Percentiles rank a stretch among this genome's conserved stretches.
These are phyloP conservation scores for Pelodytes ibericus DNA, from an alignment of 2,797 vertebrate genomes.

Conservation along the genomic window DNA sequence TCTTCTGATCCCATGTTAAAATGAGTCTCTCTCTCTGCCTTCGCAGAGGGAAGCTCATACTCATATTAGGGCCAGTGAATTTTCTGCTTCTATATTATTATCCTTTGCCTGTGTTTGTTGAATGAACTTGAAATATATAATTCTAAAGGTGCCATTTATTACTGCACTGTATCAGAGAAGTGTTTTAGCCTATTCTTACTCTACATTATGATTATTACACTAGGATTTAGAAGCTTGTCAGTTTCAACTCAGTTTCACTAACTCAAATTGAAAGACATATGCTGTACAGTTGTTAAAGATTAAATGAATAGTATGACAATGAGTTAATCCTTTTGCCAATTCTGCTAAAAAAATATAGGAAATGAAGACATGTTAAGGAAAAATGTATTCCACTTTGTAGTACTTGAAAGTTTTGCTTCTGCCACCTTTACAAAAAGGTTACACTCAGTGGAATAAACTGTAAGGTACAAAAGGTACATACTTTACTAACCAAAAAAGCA, in stretches of 20 bases:
- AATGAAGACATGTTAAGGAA: slow-evolving; percentile 8
- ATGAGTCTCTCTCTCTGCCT: too few species aligned
- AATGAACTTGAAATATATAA: not conserved
- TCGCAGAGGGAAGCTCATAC: too few species aligned
- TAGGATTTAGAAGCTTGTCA: slow-evolving; percentile 42
- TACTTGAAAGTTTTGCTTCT: not conserved
- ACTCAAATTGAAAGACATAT: slow-evolving; percentile 34
- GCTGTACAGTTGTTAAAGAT: slow-evolving; percentile 38
- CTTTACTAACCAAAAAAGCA: not conserved
- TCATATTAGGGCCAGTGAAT: too few species aligned
- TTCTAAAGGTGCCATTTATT: slow-evolving; percentile 5
- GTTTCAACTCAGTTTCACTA: slow-evolving; percentile 32
- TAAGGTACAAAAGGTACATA: slow-evolving; percentile 3
- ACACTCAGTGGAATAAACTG: not conserved
- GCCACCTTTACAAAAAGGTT: not conserved
- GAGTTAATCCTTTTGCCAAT: slow-evolving; percentile 37
- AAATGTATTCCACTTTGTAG: slow-evolving; percentile 13
- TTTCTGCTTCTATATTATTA: too few species aligned
- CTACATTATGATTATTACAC: slow-evolving; percentile 36
- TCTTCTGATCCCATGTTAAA: too few species aligned
- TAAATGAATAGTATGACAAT: slow-evolving; percentile 40
- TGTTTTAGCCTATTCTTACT: not conserved
- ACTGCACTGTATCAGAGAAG: not conserved
- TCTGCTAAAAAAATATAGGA: slow-evolving; percentile 7
- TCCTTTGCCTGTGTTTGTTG: too few species aligned